A percentile compares a stretch with the other conserved stretches of the same genome.
Conservation (phyloP, 2,797 vertebrate genomes). For the Bradypodion pumilum region DNA sequence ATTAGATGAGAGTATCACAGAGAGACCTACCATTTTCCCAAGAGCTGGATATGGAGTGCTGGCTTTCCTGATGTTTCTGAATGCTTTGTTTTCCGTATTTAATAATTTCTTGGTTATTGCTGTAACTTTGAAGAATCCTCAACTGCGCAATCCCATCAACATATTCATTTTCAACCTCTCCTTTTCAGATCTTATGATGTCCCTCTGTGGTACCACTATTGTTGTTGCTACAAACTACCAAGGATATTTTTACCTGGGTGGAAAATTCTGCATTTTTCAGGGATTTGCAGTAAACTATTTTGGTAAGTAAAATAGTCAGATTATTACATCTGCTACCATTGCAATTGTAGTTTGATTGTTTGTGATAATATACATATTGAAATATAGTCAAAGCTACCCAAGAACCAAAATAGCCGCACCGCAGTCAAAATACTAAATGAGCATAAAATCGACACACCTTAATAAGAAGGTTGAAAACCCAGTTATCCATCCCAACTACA, state of each 20-base stretch:
- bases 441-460: not conserved
- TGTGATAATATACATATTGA: not conserved
- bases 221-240: constrained; percentile 77
- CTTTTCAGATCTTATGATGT: constrained; percentile 78
- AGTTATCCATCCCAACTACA: too few species aligned
- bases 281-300: constrained; percentile 81
- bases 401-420: not conserved
- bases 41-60: constrained; percentile 74
- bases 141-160: constrained; percentile 67
- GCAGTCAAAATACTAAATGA: not conserved
- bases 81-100: constrained; percentile 71
- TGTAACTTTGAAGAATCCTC: constrained; percentile 62
- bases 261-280: constrained; percentile 74
- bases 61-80: constrained; percentile 76
- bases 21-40: constrained; percentile 67
- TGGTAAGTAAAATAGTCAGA: constrained; percentile 63
- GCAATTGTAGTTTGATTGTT: not conserved
- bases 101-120: constrained; percentile 75
- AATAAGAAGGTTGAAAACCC: not conserved
- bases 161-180: constrained; percentile 71
- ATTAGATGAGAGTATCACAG: constrained; percentile 39
- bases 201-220: constrained; percentile 70
- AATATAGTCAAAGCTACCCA: not conserved
- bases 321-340: not conserved
- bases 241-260: constrained; percentile 76